phyloP scores from a whole-genome alignment of 1,140 invertebrate genomes.

The Lordiphosa clarofinis region DNA sequence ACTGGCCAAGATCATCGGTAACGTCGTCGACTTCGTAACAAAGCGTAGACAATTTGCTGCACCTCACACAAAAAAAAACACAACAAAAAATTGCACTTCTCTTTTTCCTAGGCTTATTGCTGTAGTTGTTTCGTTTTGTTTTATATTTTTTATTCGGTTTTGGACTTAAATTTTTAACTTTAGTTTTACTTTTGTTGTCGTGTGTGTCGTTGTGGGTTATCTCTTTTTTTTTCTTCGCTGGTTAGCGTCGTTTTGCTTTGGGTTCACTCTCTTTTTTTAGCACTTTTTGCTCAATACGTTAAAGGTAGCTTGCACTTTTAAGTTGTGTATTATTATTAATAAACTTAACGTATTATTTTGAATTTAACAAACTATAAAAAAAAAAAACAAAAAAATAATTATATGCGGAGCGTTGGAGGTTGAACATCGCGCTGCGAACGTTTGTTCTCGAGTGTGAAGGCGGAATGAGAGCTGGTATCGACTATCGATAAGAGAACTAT shows the following conservation, averaged over 20 bases:
- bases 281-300: not conserved
- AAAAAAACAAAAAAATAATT: slow-evolving; percentile 3
- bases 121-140: slow-evolving; percentile 1
- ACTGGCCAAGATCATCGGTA: slow-evolving; percentile 63
- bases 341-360: slow-evolving; percentile 2
- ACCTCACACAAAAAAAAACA: slow-evolving; percentile 12
- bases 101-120: not conserved
- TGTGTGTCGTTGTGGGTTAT: slow-evolving; percentile 16
- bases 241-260: slow-evolving; percentile 32
- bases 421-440: not conserved
- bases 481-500: no score
- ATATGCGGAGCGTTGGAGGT: not conserved
- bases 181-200: slow-evolving; percentile 1
- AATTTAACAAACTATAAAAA: slow-evolving; percentile 11
- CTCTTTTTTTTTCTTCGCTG: slow-evolving; percentile 37
- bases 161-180: no score
- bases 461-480: no score
- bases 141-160: no score
- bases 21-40: slow-evolving; percentile 57
- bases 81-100: slow-evolving; percentile 10
- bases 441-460: no score
- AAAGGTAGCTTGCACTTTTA: not conserved
- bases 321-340: not conserved
- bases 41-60: slow-evolving; percentile 23
- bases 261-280: slow-evolving; percentile 3